Percentiles rank a stretch among this genome's conserved stretches.
phyloP scores from a whole-genome alignment of 2,797 vertebrate genomes.

The Chaunax sp. region DNA sequence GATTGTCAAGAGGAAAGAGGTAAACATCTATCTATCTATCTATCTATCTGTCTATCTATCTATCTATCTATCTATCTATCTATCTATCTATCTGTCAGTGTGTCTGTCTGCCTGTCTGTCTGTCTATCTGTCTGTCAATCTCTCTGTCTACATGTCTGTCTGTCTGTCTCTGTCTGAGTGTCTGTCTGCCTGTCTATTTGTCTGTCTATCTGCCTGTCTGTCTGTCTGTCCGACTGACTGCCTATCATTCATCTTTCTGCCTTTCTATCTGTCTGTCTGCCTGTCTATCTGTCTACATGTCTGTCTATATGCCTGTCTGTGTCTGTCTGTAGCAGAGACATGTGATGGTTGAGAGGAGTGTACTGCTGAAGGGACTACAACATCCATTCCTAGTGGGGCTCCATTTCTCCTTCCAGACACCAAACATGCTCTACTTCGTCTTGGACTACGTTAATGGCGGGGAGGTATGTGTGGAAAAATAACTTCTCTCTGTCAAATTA shows the following conservation, averaged over 20 bases:
- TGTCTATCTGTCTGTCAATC: not conserved
- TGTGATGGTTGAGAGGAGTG: constrained; percentile 86
- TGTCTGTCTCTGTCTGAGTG: too few relatives aligned
- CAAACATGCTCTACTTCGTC: constrained; percentile 83
- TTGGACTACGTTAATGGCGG: constrained; percentile 86
- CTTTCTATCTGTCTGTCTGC: not conserved
- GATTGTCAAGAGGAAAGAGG: constrained; percentile 83
- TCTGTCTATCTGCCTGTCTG: not conserved
- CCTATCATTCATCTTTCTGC: not conserved
- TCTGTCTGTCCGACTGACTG: constrained; percentile 1
- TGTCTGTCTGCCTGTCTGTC: not conserved
- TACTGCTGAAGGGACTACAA: constrained; percentile 82
- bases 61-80: not conserved
- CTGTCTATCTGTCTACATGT: not conserved
- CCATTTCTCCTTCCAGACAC: constrained; percentile 86
- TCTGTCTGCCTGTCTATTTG: not conserved
- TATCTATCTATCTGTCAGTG: not conserved
- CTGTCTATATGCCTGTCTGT: not conserved
- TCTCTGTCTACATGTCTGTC: not conserved
- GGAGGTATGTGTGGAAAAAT: constrained; percentile 72
- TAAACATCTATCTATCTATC: constrained; percentile 15
- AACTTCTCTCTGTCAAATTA: not conserved
- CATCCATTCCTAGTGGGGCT: constrained; percentile 87
- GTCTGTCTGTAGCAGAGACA: constrained; percentile 77
- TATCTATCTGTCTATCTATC: not conserved